Conservation (phyloP, 64 coral and sea anemone genomes). For the Catalaphyllia jardinei region DNA sequence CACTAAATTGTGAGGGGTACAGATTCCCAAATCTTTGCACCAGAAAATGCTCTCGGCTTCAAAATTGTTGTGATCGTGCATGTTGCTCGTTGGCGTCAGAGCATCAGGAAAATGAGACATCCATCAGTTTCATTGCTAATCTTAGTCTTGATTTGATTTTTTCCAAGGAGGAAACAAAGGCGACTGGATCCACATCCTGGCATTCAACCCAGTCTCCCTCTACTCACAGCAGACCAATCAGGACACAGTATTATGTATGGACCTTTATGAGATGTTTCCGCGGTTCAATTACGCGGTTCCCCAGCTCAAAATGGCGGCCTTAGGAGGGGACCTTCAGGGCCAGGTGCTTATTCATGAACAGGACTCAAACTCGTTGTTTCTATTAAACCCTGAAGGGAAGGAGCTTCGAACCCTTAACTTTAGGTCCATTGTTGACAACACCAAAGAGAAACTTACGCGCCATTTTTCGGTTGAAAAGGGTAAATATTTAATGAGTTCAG, state of each 20-base stretch:
- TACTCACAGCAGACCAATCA: slow-evolving; percentile 90
- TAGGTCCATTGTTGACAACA: slow-evolving; percentile 73
- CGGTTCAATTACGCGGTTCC: slow-evolving; percentile 63
- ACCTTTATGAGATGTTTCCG: slow-evolving; percentile 85
- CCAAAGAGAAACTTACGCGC: slow-evolving; percentile 78
- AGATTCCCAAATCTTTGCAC: too few species aligned
- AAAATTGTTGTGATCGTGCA: too few species aligned
- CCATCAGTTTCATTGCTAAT: too few species aligned
- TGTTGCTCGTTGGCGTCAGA: too few species aligned
- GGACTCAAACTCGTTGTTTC: slow-evolving; percentile 77
- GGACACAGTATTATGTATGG: slow-evolving; percentile 69
- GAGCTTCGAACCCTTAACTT: slow-evolving; percentile 62
- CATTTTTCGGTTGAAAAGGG: slow-evolving; percentile 85
- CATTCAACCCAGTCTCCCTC: slow-evolving; percentile 80
- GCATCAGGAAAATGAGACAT: too few species aligned
- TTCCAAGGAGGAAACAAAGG: slow-evolving; percentile 72
- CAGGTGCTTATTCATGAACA: slow-evolving; percentile 84
- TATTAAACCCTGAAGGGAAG: slow-evolving; percentile 51
- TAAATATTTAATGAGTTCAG: slow-evolving; percentile 70
- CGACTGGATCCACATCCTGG: slow-evolving; percentile 89
- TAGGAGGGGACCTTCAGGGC: slow-evolving; percentile 73
- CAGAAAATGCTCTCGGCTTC: too few species aligned
- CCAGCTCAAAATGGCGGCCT: slow-evolving; percentile 77
- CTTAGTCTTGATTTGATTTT: not conserved
- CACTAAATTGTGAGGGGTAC: too few species aligned